These are phyloP conservation scores for Capitella teleta DNA, from an alignment of 1,140 invertebrate genomes.

Conservation along the genomic window DNA sequence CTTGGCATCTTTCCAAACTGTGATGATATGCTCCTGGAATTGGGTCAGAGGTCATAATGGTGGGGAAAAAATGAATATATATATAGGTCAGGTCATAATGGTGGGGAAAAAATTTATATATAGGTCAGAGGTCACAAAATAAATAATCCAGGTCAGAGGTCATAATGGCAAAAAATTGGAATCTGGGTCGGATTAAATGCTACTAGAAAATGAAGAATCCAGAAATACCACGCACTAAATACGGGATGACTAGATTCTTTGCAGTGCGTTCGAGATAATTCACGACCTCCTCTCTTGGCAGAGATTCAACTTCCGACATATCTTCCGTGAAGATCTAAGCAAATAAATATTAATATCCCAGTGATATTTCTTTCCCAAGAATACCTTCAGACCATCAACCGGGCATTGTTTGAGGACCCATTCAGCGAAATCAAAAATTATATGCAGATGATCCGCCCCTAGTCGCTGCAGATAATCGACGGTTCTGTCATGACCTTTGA, in stretches of 20 bases:
- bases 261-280: conserved; percentile 76
- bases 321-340: conserved; percentile 81
- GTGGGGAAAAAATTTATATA: no score
- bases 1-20: conserved; percentile 75
- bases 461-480: conserved; percentile 86
- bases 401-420: conserved; percentile 80
- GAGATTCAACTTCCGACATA: conserved; percentile 69
- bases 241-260: conserved; percentile 71
- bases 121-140: no score
- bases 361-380: neutral
- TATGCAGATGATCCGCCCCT: conserved; percentile 68
- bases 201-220: no score
- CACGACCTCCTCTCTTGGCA: conserved; percentile 76
- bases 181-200: no score
- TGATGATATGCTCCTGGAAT: conserved; percentile 74
- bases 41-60: neutral
- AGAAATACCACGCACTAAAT: conserved; percentile 50
- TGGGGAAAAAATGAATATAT: no score
- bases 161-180: no score
- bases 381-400: conserved; percentile 69
- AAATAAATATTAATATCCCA: neutral
- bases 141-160: no score
- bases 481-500: conserved; percentile 69
- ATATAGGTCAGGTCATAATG: no score
- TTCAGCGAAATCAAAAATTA: conserved; percentile 89